Evolutionary conservation across 1,140 invertebrate genomes (phyloP).

Genomic region (Drosophila kanapiae): DNA sequence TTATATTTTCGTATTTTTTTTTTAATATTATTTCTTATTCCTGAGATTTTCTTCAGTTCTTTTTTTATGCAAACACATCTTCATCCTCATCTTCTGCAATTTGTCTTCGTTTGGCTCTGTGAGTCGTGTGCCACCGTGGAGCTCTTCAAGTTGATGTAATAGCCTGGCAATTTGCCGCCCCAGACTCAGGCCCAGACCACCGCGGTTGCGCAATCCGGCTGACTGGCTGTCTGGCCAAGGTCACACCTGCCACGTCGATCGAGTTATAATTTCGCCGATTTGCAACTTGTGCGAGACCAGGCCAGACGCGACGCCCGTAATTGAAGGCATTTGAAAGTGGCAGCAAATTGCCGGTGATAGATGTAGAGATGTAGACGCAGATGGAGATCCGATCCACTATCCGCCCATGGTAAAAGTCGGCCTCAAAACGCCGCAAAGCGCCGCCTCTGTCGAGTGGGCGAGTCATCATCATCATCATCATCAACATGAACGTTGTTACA

Average conservation of each 20-base stretch:
- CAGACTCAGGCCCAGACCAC: conserved; percentile 34
- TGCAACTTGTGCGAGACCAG: conserved; percentile 46
- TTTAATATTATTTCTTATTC: too few species aligned
- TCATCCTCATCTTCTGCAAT: conserved; percentile 1
- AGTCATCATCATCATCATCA: conserved; percentile 29
- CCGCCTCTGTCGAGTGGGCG: conserved; percentile 19
- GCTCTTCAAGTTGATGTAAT: conserved; percentile 51
- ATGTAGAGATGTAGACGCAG: neutral
- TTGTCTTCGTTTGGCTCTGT: conserved; percentile 1
- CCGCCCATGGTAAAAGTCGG: conserved; percentile 48
- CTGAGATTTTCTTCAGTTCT: too few species aligned
- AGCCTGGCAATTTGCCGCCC: conserved; percentile 79
- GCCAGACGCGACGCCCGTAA: conserved; percentile 21
- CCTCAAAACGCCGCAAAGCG: conserved; percentile 2
- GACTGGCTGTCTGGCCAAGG: conserved; percentile 22
- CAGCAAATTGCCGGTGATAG: conserved; percentile 28
- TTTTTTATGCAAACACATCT: too few species aligned
- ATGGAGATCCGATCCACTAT: conserved; percentile 15
- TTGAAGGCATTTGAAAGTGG: conserved; percentile 58
- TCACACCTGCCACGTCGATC: conserved; percentile 50
- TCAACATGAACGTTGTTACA: conserved; percentile 1
- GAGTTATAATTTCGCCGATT: conserved; percentile 59
- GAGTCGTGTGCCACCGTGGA: conserved; percentile 19
- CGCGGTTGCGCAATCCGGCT: conserved; percentile 30
- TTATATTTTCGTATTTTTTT: too few species aligned